Base-by-base conservation (phyloP, 2,113 vertebrate species). In the Gambusia holbrooki region DNA sequence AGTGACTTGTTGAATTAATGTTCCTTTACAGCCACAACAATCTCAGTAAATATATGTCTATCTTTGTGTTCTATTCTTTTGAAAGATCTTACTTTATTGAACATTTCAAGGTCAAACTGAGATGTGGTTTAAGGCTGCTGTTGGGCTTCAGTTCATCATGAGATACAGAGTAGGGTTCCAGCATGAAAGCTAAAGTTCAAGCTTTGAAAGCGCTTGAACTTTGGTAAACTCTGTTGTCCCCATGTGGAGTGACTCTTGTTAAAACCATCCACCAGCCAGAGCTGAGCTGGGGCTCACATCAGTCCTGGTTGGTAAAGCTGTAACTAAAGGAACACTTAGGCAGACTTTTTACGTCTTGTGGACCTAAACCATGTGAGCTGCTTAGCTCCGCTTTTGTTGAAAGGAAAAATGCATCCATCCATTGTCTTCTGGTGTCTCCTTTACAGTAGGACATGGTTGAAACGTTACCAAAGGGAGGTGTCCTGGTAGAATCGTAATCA, bases 111-210 rank as follows among this genome's bases (percentile, higher is more conserved):
- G 63, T 17, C 37, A 64, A 74, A 48, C 60, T 33, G 40, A 54
- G 61, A 66, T 4, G 0, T 58, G 51, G 51, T 45, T 29, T 79
- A 79, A 79, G 70, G 72, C 66, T 80, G 35, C 66, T 65, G 72
- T 45, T 65, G 60, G 82, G 87, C 81, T 86, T 80, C 89, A 76
- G 37, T 62, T 73, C 1, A 30, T 62, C 10, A 58, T 32, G 3
- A 66, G 3, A 64, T 29, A 45, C 65, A 80, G 51, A 71, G 61
- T 77, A 76, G 88, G 70, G 79, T 85, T 87, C 66, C 37, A 77
- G 27, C 28, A 62, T 80, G 66, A 87, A 81, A 63, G 88, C 86
- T 87, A 85, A 84, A 69, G 71, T 70, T 87, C 74, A 12, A 9
- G 66, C 40, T 61, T 33, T n/a, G 1, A 62, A 74, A 68, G 70